These are phyloP conservation scores for Tursiops truncatus DNA, from an alignment of 2,113 vertebrate genomes.

Conservation along the genomic window DNA sequence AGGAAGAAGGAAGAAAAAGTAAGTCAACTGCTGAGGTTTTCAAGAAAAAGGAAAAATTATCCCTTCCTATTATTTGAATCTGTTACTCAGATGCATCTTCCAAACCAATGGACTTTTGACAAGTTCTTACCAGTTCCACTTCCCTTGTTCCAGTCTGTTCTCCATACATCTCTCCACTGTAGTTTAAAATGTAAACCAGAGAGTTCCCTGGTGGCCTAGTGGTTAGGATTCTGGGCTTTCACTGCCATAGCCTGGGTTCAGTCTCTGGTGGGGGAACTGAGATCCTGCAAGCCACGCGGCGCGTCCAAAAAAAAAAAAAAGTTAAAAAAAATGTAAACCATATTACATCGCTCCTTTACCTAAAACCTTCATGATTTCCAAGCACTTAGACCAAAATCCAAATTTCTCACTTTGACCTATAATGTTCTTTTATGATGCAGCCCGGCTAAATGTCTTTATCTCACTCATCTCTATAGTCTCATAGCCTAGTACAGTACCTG, in stretches of 20 bases:
- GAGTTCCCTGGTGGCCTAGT: too few relatives aligned
- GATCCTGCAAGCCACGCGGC: too few relatives aligned
- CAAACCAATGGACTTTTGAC: not conserved
- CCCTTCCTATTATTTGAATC: not conserved
- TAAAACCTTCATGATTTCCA: not conserved
- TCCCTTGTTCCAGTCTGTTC: not conserved
- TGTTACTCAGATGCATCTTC: not conserved
- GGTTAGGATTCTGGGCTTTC: too few relatives aligned
- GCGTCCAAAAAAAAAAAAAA: too few relatives aligned
- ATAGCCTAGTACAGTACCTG: not conserved
- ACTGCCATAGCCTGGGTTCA: too few relatives aligned
- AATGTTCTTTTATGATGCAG: not conserved
- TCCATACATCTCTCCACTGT: not conserved
- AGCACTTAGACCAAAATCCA: not conserved
- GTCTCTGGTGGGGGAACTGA: too few relatives aligned
- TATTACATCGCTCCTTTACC: not conserved
- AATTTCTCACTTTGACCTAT: not conserved
- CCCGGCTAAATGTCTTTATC: not conserved
- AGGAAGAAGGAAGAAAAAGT: not conserved
- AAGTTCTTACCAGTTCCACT: not conserved
- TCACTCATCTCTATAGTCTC: not conserved
- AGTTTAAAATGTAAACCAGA: not conserved
- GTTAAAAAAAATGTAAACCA: not conserved
- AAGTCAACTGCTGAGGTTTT: not conserved
- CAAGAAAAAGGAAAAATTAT: not conserved